These are phyloP conservation scores for Lepilemur septentrionalis DNA, from an alignment of 2,797 vertebrate genomes.

Conservation along the genomic window DNA sequence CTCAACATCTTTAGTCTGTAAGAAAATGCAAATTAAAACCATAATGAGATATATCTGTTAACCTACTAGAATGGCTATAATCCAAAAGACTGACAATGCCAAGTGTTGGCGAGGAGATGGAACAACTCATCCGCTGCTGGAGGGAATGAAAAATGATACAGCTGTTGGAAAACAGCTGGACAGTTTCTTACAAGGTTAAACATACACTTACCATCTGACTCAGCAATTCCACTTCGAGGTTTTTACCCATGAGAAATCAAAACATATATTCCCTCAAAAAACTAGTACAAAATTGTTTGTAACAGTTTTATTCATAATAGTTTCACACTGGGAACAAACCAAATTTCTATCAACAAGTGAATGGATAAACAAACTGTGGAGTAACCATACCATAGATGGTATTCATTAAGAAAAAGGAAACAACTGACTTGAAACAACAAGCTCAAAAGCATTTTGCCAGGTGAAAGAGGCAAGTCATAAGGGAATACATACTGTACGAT, in stretches of 20 bases:
- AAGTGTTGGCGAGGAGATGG: not conserved
- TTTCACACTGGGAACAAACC: not conserved
- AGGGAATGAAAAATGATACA: not conserved
- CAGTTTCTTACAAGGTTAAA: not conserved
- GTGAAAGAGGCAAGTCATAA: not conserved
- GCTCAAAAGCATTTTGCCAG: not conserved
- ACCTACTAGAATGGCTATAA: not conserved
- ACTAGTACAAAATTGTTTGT: not conserved
- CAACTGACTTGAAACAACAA: not conserved
- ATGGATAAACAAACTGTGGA: not conserved
- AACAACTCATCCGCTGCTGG: not conserved
- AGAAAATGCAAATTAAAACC: not conserved
- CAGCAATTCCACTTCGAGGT: not conserved
- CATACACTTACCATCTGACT: not conserved
- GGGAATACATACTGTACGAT: not conserved
- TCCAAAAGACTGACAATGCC: not conserved
- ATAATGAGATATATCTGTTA: not conserved
- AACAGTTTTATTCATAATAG: not conserved
- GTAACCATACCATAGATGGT: not conserved
- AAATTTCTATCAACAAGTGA: not conserved
- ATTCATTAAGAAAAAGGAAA: not conserved
- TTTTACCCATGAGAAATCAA: not conserved
- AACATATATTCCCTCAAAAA: not conserved
- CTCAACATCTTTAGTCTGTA: not conserved
- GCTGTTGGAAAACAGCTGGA: not conserved